Conservation (phyloP, 2,888 invertebrate genomes). For the Sarcophaga carnaria region DNA sequence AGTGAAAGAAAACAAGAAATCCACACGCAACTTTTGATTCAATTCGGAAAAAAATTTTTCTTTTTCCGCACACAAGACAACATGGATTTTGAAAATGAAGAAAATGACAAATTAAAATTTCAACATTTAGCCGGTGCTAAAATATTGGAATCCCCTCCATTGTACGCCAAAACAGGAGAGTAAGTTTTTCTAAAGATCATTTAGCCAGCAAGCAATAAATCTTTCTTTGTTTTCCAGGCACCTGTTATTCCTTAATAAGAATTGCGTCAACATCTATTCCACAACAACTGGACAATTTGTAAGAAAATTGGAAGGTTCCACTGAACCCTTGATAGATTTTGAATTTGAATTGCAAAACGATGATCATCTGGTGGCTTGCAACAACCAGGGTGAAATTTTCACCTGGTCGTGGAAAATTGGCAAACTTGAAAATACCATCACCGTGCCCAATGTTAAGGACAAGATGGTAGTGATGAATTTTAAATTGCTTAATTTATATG, state of each 20-base stretch:
- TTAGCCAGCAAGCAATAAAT: background rate
- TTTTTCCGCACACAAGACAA: background rate
- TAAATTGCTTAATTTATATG: constrained; percentile 75
- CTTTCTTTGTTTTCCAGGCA: constrained; percentile 81
- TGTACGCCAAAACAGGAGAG: constrained; percentile 86
- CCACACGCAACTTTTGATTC: background rate
- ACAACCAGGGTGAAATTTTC: constrained; percentile 83
- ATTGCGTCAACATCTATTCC: constrained; percentile 85
- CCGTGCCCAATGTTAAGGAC: background rate
- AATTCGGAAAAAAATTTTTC: background rate
- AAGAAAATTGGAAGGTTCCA: constrained; percentile 83
- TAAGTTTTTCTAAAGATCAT: constrained; percentile 80
- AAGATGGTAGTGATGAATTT: constrained; percentile 72
- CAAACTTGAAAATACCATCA: constrained; percentile 77
- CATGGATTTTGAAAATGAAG: constrained; percentile 76
- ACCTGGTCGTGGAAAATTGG: constrained; percentile 86
- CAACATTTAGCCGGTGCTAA: constrained; percentile 86
- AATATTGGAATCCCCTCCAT: constrained; percentile 84
- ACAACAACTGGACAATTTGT: constrained; percentile 86
- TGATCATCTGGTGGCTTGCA: constrained; percentile 83
- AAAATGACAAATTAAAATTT: constrained; percentile 81
- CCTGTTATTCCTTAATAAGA: constrained; percentile 85
- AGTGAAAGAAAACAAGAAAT: constrained; percentile 1
- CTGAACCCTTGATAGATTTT: constrained; percentile 83
- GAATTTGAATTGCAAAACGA: constrained; percentile 81